Evolutionary conservation across 1,140 invertebrate species (phyloP).

Genomic region (Magallana angulata): DNA sequence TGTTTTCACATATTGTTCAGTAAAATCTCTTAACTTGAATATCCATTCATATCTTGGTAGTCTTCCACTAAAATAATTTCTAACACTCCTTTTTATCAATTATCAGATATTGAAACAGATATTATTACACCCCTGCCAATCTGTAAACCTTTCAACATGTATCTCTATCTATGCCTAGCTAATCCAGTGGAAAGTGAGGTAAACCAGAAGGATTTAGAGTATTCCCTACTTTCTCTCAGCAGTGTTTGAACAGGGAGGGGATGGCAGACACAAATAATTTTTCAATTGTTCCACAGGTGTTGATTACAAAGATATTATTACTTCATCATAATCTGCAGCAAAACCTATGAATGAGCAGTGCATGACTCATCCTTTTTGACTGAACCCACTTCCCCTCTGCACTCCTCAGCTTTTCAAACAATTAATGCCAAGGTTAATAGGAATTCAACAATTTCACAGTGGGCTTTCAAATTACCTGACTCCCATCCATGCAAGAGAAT

Average conservation of each 20-base stretch:
- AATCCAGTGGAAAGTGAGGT: background rate
- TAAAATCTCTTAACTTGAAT: background rate
- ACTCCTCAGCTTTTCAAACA: background rate
- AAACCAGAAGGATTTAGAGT: background rate
- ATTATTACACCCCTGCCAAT: constrained; percentile 17
- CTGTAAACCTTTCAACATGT: background rate
- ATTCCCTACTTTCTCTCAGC: background rate
- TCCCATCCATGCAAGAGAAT: too few relatives aligned
- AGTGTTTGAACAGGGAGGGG: background rate
- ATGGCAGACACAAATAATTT: background rate
- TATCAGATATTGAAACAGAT: constrained; percentile 32
- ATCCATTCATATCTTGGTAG: constrained; percentile 17
- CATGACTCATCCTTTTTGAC: background rate
- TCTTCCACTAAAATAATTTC: constrained; percentile 32
- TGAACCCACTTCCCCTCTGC: background rate
- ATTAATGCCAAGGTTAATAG: background rate
- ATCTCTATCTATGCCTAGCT: background rate
- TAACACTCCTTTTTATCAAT: constrained; percentile 31
- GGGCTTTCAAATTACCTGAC: background rate
- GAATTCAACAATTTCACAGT: background rate
- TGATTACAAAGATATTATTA: background rate
- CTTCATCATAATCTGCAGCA: constrained; percentile 18
- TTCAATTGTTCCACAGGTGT: constrained; percentile 27
- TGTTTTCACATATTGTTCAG: constrained; percentile 2
- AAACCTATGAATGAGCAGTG: constrained; percentile 22